Evolutionary conservation across 2,113 vertebrate genomes (phyloP).

Genomic region (Struthidea cinerea): DNA sequence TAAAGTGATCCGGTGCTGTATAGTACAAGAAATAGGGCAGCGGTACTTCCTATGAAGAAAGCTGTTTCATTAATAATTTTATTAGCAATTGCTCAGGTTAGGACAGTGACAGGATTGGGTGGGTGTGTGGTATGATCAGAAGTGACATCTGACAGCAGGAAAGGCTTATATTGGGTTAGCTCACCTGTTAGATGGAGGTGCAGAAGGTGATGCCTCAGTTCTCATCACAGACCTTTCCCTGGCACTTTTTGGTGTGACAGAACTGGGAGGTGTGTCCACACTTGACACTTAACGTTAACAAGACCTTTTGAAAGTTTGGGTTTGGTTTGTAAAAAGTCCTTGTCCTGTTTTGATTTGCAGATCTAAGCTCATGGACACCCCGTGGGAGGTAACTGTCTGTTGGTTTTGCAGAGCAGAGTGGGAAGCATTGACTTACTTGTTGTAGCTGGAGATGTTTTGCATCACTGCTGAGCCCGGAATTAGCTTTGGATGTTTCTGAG

Average conservation of each 20-base stretch:
- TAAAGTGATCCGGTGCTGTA: background rate
- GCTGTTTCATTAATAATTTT: background rate
- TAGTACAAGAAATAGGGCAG: background rate
- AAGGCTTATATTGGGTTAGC: background rate
- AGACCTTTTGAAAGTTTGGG: background rate
- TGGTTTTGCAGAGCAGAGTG: background rate
- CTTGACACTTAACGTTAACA: rapidly evolving
- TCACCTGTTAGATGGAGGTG: background rate
- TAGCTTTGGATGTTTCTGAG: background rate
- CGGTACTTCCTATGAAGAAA: background rate
- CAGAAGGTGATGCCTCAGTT: background rate
- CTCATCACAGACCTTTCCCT: background rate
- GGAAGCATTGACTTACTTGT: background rate
- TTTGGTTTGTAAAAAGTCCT: background rate
- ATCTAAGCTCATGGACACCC: background rate
- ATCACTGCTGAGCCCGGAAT: background rate
- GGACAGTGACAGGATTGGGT: background rate
- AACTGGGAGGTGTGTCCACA: background rate
- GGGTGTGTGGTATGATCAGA: background rate
- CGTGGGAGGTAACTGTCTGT: background rate
- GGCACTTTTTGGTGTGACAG: rapidly evolving
- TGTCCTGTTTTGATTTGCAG: background rate
- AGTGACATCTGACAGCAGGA: background rate
- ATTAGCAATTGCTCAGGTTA: background rate
- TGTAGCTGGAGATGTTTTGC: background rate